These are phyloP conservation scores for Pangasius sanitwongsei DNA, from an alignment of 2,797 vertebrate genomes.

Conservation along the genomic window DNA sequence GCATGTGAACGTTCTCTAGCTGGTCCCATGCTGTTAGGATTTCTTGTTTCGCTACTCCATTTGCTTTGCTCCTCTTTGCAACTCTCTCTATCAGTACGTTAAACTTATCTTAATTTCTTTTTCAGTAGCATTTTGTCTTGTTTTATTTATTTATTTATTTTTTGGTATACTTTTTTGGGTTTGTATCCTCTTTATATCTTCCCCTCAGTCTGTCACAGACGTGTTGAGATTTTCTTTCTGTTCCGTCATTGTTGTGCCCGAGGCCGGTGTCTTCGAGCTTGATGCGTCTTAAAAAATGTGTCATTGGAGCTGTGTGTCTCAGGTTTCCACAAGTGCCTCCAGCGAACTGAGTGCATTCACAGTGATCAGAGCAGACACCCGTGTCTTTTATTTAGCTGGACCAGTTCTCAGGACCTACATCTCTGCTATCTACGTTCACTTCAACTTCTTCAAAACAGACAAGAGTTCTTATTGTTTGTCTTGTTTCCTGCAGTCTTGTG, in stretches of 20 bases:
- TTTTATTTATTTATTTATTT: conserved; percentile 28
- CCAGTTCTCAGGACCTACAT: conserved; percentile 54
- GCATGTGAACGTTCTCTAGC: conserved; percentile 25
- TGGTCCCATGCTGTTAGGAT: conserved; percentile 2
- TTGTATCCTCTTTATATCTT: conserved; percentile 7
- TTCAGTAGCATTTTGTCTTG: conserved; percentile 6
- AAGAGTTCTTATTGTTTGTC: conserved; percentile 19
- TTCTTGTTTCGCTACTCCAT: conserved; percentile 14
- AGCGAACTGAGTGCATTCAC: conserved; percentile 65
- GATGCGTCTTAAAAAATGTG: conserved; percentile 71
- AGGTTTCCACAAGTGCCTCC: conserved; percentile 64
- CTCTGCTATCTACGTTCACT: conserved; percentile 54
- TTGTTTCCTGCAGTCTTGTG: conserved; percentile 23
- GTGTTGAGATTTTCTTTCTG: conserved; percentile 46
- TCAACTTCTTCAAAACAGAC: conserved; percentile 49
- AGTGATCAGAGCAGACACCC: conserved; percentile 64
- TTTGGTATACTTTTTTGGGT: neutral
- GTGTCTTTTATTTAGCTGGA: conserved; percentile 73
- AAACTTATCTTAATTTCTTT: conserved; percentile 13
- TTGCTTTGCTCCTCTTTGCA: conserved; percentile 38
- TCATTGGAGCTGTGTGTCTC: conserved; percentile 68
- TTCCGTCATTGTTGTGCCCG: conserved; percentile 54
- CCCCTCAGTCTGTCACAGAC: conserved; percentile 27
- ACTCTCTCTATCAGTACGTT: conserved; percentile 52
- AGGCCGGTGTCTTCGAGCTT: conserved; percentile 68